Evolutionary conservation across 2,888 invertebrate genomes (phyloP), one percentile per base, ranked within the genome.

Genomic region (Aphodius sticticus): DNA sequence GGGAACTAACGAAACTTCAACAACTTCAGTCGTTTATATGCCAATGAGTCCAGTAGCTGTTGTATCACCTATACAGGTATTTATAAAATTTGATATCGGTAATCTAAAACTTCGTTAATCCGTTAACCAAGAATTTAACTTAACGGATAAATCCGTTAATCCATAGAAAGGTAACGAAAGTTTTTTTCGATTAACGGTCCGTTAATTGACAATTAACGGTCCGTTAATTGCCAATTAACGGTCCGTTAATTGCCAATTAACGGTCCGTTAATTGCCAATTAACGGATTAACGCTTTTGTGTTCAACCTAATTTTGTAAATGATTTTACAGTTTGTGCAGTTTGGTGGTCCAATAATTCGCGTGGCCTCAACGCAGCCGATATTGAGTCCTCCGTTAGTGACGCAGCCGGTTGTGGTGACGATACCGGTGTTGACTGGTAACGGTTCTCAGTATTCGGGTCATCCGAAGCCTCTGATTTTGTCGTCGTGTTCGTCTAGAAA

Each of bases 381-480:
- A 2, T 82, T 85, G 72, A 85, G 84, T 79, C 85, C 85, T 15
- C 85, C 86, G 14, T 82, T 83, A 79, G 84, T 85, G 53, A 86
- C 85, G 69, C 86, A 86, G 78, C 85, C 86, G 71, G 83, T 86
- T 36, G 86, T 87, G 77, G 83, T 87, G 79, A 85, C 87, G 12
- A 86, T 88, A 77, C 86, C 87, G 6, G 86, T 84, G 72, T 84
- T 84, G 53, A 84, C 83, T 7, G 81, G 83, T 26, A 86, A 84
- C 81, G 84, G 87, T 78, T 86, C 87, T 79, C 83, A 87, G 89
- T 92, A 92, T 86, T 87, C 91, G 81, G 86, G 91, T 26, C 91
- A 92, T 80, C 92, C 93, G 81, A 92, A 93, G 81, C 92, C 93
- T 12, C 91, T 93, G 12, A 90, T 91, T 53, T 86, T 92, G 76